Conservation (phyloP, 2,797 vertebrate species). For the Cheirogaleus major region DNA sequence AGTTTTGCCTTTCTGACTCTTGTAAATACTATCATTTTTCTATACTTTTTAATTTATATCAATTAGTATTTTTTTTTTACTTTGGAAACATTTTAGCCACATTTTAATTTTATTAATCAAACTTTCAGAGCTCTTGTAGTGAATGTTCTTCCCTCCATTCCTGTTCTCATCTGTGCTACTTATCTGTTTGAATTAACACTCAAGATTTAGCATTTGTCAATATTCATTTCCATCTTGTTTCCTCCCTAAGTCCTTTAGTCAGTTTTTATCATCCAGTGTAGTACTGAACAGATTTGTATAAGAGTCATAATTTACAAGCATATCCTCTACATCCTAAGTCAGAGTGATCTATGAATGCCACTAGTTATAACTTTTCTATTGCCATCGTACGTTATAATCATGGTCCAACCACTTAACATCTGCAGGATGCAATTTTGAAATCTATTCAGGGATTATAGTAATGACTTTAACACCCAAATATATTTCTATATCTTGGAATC, state of each 20-base stretch:
- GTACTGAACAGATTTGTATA: background rate
- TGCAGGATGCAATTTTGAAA: background rate
- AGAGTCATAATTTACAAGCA: background rate
- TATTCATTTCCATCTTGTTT: background rate
- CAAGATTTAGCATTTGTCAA: background rate
- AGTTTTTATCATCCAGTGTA: background rate
- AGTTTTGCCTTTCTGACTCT: background rate
- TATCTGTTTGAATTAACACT: background rate
- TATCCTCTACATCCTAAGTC: background rate
- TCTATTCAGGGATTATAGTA: background rate
- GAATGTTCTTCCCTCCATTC: background rate
- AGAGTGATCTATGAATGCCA: background rate
- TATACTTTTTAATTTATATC: background rate
- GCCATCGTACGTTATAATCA: background rate
- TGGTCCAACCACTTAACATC: background rate
- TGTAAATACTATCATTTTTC: background rate
- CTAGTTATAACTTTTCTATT: background rate
- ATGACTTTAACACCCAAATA: background rate
- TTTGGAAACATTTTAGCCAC: background rate
- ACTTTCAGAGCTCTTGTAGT: background rate
- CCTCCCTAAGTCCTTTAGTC: background rate
- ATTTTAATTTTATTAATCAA: background rate
- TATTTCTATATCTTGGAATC: background rate
- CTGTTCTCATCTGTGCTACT: background rate
- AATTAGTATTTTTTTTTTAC: background rate